Base-by-base conservation (phyloP, 2,888 invertebrate genomes). In the Caenorhabditis sp. region DNA sequence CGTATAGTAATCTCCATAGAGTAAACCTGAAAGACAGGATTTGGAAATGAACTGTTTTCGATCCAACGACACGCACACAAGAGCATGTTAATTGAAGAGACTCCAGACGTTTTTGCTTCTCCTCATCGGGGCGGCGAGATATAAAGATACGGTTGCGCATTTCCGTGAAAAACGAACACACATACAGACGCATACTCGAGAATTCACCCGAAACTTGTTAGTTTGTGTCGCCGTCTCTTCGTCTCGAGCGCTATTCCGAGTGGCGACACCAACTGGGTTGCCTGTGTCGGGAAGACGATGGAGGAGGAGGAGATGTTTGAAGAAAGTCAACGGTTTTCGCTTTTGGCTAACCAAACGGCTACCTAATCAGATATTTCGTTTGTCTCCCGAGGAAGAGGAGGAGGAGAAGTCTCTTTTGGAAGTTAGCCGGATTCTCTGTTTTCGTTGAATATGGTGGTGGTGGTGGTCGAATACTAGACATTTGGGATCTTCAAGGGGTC, bases 141-240 rank as follows among this genome's bases (percentile, higher is more conserved):
- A 70, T 79, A 79, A 79, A 79, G 79, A 79, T 79, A 79, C 79
- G 79, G 79, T 79, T 79, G 79, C 79, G 79, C 79, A 79, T 79
- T 79, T 79, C 79, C 79, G 79, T 79, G 70, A n/a, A 77, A 77
- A 77, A 58, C 64, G 63, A 63, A 44, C 44, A n/a, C 44, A 14
- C 44, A 47, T 28, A 31, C 35, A 66, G 58, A 75, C 64, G 54
- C 16, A 14, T 68, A 14, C 31, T 68, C 77, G 77, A 77, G 77
- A 79, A 63, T 79, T 79, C 70, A 19, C 22, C n/a, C 14, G 54
- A 64, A 79, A 79, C 79, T 79, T 79, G 79, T 79, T 79, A 70
- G 79, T 79, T 79, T 79, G 58, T 47, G 24, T 75, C 54, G 38
- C 24, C 22, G 54, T 54, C 77, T 77, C 77, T 44, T 31, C 51